phyloP scores from a whole-genome alignment of 2,888 invertebrate genomes.

The Dilophus febrilis region DNA sequence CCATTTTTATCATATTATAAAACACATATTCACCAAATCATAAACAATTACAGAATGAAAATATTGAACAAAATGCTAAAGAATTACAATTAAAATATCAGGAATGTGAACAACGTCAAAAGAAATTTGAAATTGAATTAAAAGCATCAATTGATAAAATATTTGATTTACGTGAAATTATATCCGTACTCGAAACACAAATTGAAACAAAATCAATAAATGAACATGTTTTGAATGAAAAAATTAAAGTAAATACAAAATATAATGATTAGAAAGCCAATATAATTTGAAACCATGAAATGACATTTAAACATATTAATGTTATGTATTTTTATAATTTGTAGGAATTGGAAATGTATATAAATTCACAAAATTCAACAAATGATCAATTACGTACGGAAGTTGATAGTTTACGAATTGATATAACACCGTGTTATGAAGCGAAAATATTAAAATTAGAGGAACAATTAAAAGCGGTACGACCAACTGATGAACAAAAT shows the following conservation, averaged over 20 bases:
- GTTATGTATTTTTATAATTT: neutral
- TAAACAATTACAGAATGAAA: slow-evolving; percentile 44
- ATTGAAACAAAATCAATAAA: slow-evolving; percentile 46
- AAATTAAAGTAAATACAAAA: slow-evolving; percentile 18
- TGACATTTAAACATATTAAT: neutral
- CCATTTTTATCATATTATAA: no score
- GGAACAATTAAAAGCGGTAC: slow-evolving; percentile 33
- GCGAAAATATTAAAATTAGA: slow-evolving; percentile 24
- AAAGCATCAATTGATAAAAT: slow-evolving; percentile 63
- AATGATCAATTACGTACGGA: slow-evolving; percentile 26
- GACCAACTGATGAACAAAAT: slow-evolving; percentile 32
- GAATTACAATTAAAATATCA: slow-evolving; percentile 45
- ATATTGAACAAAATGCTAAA: slow-evolving; percentile 55
- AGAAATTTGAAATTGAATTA: slow-evolving; percentile 50
- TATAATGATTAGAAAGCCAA: neutral
- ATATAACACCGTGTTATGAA: slow-evolving; percentile 22
- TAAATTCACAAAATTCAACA: slow-evolving; percentile 21
- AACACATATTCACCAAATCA: no score
- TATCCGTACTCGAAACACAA: slow-evolving; percentile 58
- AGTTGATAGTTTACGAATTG: slow-evolving; percentile 20
- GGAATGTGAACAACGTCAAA: slow-evolving; percentile 42
- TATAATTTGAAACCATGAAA: neutral
- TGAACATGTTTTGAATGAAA: slow-evolving; percentile 45
- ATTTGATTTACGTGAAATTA: slow-evolving; percentile 54
- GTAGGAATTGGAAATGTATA: slow-evolving; percentile 23